Base-by-base conservation (phyloP, 2,113 vertebrate species). In the Equus przewalskii region DNA sequence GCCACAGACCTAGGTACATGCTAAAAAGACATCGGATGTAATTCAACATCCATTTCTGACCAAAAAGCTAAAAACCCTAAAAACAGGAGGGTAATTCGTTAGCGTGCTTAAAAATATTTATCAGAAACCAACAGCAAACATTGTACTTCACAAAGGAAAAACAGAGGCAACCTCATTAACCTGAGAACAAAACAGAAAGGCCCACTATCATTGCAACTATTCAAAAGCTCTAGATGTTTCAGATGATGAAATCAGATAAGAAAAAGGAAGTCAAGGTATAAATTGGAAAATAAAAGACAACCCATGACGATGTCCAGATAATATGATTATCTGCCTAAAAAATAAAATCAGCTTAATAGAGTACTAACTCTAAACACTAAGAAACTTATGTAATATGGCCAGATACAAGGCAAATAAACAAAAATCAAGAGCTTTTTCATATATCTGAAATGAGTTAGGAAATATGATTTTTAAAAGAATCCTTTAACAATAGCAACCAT, bases 1-100 rank as follows among this genome's bases (percentile, higher is more conserved):
- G 56, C 49, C 62, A 33, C 16, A 86, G 91, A 95, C 58, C 51
- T 46, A 75, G 60, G 41, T 51, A 44, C 62, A 22, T 41, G 28
- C 44, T 86, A 60, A 81, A 46, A 94, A 70, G 78, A 93, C 36
- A 60, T 15, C 44, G 28, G 73, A 36, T 69, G 46, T 62, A 81
- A 86, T 64, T 93, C 22, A 76, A 46, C 69, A 64, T 87, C 60
- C 49, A 28, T 91, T 73, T 86, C 72, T 91, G 58, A 90, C 67
- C 49, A 85, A 85, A 81, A 84, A 36, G 58, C 51, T 81, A 58
- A 86, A 51, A 95, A 80, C 28, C 18, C 46, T 16, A 36, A 12
- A 26, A 80, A 78, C 28, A 49, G 46, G 83, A 64, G 12, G 28
- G 1, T 58, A 16, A n/a, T 44, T 79, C 51, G 36, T 92, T 60